Evolutionary conservation across 2,888 invertebrate species (phyloP), one percentile per base, ranked within the genome.

Genomic region (Ormyrus rosae): DNA sequence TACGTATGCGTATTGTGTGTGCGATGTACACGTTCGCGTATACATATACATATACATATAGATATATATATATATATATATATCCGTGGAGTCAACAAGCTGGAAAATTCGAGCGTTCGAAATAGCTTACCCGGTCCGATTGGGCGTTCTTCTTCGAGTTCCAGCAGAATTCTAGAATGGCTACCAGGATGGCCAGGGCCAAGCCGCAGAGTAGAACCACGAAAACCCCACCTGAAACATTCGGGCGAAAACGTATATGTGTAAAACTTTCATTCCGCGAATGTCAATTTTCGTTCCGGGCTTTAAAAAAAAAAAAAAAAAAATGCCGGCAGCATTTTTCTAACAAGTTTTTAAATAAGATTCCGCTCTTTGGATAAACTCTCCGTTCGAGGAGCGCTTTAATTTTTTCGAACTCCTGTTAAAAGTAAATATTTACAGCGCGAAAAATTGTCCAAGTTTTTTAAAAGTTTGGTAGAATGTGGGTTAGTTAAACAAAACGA

Each of bases 131-230:
- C 91, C 92, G 91, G 82, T 96, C 96, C 13, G 96, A 95, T 88
- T 95, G 95, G 0, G 96, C 95, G 87, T 96, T 96, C 90, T 96
- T 97, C 91, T 95, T 96, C 0, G 97, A 96, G 90, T 98, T 97
- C 96, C 97, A 97, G 87, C 97, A 97, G 90, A 99, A 98, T 89
- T 99, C 98, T 85, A 98, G 92, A 81, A 99, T 96, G 8, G 98
- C 98, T 5, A 98, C 97, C 74, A 98, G 93, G 81, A 98, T 96
- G 0, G 98, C 97, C 50, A 98, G 89, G 0, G 97, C 96, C 68
- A 99, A 92, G 0, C 99, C 99, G 83, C 97, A 97, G 0, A 99
- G 93, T 0, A 99, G 92, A 0, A 99, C 98, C 51, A 99, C 98
- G 91, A 99, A 99, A 0, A 99, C 98, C 1, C 99, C 99, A 83